Evolutionary conservation across 1,140 invertebrate genomes (phyloP).

Genomic region (Arion vulgaris): DNA sequence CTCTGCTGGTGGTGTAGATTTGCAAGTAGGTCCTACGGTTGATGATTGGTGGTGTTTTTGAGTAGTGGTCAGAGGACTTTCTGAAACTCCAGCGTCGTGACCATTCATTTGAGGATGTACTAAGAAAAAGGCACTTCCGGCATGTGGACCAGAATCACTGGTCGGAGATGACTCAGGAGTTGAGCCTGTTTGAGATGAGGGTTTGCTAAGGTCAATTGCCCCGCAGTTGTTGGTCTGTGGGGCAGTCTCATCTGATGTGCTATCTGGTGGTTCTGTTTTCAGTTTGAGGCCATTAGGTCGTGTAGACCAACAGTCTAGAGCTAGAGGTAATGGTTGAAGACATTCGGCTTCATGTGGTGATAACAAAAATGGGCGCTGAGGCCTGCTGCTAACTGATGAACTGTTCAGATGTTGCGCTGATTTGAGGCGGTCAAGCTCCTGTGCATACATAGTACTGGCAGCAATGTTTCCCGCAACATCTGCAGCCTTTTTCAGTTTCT

Average conservation of each 20-base stretch:
- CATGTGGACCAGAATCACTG: constrained; percentile 74
- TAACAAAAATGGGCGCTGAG: not conserved
- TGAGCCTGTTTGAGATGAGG: constrained; percentile 56
- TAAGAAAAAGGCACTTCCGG: constrained; percentile 87
- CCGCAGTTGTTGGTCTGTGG: constrained; percentile 55
- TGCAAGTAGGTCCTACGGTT: constrained; percentile 75
- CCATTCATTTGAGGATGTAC: constrained; percentile 78
- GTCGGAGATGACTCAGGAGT: constrained; percentile 55
- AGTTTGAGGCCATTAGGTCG: constrained; percentile 44
- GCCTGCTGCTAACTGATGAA: not conserved
- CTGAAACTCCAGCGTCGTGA: constrained; percentile 68
- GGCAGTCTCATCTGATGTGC: constrained; percentile 52
- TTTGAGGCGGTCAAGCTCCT: constrained; percentile 65
- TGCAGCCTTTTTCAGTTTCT: constrained; percentile 82
- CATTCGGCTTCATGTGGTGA: not conserved
- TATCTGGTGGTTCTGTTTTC: constrained; percentile 63
- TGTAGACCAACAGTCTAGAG: constrained; percentile 21
- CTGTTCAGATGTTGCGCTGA: not conserved
- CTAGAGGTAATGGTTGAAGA: constrained; percentile 9
- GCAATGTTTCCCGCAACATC: constrained; percentile 78
- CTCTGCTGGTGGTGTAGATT: constrained; percentile 74
- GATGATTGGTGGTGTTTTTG: constrained; percentile 73
- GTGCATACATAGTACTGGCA: constrained; percentile 83
- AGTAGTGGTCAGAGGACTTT: constrained; percentile 42
- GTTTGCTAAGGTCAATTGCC: constrained; percentile 65